Base-by-base conservation (phyloP, 1,140 invertebrate genomes). In the Acyrthosiphon pisum region DNA sequence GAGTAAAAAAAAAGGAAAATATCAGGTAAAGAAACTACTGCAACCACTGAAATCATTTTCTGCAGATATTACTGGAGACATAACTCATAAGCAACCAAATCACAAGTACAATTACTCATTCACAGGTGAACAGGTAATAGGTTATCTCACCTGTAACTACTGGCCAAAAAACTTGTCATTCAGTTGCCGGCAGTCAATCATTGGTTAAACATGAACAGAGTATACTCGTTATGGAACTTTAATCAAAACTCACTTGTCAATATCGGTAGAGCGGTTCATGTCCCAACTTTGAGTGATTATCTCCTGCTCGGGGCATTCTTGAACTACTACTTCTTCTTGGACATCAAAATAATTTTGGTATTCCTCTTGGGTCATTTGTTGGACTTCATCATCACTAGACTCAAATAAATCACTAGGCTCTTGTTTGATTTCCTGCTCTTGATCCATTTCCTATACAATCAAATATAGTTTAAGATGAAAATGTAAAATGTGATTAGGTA, bases 241-340 rank as follows among this genome's bases (percentile, higher is more conserved):
- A 23, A n/a, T 30, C n/a, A 56, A 56, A 60, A 60, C 89, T 90
- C 89, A 91, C 90, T 22, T 92, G 26, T 93, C 81, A 48, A 94
- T 93, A 37, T 94, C 88, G 6, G 87, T 94, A 87, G 84, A 56
- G 91, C 11, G 48, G 94, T 93, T 48, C 46, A 94, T 76, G n/a
- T 90, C 87, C 89, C 81, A 68, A 89, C 60, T 92, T 53, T 68
- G 90, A 50, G 81, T 93, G 37, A 91, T 91, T 26, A 53, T 53
- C 26, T 93, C 94, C 90, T 94, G 91, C 26, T 94, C 94, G 41
- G 94, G 93, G 35, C 94, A 94, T 48, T 94, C 94, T 94, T 94
- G 94, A 88, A 94, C 94, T 87, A 94, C 94, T 41, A 94, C 94
- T 46, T 94, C 94, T 93, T 94, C 94, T 93, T 94, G 94, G 41